Base-by-base conservation (phyloP, 2,888 invertebrate species). In the Cerastoderma edule region DNA sequence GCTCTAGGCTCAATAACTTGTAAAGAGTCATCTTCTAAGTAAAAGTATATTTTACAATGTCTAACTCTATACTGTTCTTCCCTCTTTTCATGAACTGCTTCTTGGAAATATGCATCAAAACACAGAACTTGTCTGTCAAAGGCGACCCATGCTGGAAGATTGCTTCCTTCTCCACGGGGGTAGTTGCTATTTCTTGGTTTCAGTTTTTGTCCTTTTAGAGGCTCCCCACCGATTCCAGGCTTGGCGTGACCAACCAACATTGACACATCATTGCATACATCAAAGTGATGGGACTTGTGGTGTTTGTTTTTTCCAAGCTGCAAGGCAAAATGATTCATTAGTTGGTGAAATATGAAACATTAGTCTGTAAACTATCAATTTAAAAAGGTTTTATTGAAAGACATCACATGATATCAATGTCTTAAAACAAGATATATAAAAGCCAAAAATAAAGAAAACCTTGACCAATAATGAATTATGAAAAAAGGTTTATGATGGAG, bases 21-120 rank as follows among this genome's bases (percentile, higher is more conserved):
- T 84, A 98, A 95, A 0, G 98, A 97, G 22, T 97, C 97, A 93
- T 98, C 98, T 93, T 98, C 98, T 54, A 98, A 94, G 88, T 95
- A 98, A 90, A 96, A 98, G 84, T 95, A 96, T 70, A 98, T 96
- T 84, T 96, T 96, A 3, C 97, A 97, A 87, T 95, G 95, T 28
- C 97, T 95, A 70, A 97, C 93, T 87, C 96, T 94, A 87, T 95
- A 95, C 35, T 95, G 94, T 2, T 95, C 95, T 1, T 94, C 93
- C 63, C 94, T 93, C 89, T 95, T 95, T 92, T 97, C 97, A 80
- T 96, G 95, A 0, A 97, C 94, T 0, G 96, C 95, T 93, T 96
- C 96, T 79, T 96, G 95, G 89, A 96, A 97, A 90, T 94, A 96
- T 0, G 95, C 96, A 93, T 96, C 95, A 91, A 96, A 97, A 79